These are phyloP conservation scores for Heloderma charlesbogerti DNA, from an alignment of 2,113 vertebrate species.

Conservation along the genomic window DNA sequence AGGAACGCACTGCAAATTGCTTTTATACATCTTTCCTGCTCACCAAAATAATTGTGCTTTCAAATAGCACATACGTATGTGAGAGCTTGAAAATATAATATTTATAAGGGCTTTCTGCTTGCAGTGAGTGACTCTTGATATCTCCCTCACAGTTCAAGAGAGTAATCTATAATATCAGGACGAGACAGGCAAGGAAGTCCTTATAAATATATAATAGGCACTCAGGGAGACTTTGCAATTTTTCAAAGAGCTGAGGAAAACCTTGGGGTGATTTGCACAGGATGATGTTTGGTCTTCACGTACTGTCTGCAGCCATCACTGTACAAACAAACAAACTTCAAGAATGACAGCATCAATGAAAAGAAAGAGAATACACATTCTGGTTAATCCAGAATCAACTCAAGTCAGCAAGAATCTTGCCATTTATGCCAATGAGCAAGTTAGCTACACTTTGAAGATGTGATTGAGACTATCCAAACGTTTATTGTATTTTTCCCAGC, in stretches of 20 bases:
- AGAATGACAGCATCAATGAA: neutral
- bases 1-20: conserved; percentile 9
- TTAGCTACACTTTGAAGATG: neutral
- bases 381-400: neutral
- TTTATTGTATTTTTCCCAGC: neutral
- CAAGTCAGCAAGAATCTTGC: neutral
- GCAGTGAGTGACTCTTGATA: conserved; percentile 7
- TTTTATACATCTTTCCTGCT: neutral
- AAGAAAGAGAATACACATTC: neutral
- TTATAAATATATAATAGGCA: conserved; percentile 28
- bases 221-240: neutral
- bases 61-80: neutral
- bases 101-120: conserved; percentile 11
- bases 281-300: neutral
- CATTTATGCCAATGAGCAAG: neutral
- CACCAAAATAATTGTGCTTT: conserved; percentile 17
- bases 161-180: conserved; percentile 9
- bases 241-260: conserved; percentile 35
- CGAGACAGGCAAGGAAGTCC: neutral
- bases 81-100: neutral
- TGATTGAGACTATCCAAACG: neutral
- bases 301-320: neutral
- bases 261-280: neutral
- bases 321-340: neutral
- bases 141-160: conserved; percentile 17